Conservation (phyloP, 64 coral and sea anemone genomes). For the Porites australiensis region DNA sequence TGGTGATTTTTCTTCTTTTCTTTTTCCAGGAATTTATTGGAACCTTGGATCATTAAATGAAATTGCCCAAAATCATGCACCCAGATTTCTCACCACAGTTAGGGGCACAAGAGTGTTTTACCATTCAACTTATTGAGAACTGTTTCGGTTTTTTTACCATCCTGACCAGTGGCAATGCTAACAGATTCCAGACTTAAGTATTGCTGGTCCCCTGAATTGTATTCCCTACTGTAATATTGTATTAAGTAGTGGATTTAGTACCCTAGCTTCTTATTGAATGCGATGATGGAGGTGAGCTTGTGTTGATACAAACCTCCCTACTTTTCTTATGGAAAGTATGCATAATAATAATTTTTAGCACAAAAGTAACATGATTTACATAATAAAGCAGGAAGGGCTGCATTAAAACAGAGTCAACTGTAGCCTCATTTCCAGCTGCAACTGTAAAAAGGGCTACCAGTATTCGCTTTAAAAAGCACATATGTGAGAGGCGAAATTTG, state of each 20-base stretch:
- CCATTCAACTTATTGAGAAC: too few relatives aligned
- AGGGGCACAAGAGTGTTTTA: neutral
- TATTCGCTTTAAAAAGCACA: too few relatives aligned
- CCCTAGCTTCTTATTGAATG: neutral
- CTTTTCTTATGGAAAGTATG: neutral
- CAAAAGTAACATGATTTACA: neutral
- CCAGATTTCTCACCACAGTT: neutral
- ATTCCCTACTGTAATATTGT: too few relatives aligned
- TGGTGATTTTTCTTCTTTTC: too few relatives aligned
- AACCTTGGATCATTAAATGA: conserved; percentile 22
- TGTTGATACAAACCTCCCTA: conserved; percentile 21
- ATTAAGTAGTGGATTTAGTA: too few relatives aligned
- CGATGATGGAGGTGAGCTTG: conserved; percentile 13
- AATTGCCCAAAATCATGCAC: too few relatives aligned
- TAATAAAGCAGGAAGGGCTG: too few relatives aligned
- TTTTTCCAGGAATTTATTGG: conserved; percentile 59
- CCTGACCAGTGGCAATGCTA: too few relatives aligned
- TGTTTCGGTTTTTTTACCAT: too few relatives aligned
- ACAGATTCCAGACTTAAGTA: neutral
- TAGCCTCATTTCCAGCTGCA: too few relatives aligned
- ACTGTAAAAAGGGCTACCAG: too few relatives aligned
- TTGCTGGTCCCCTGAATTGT: neutral
- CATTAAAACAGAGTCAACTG: neutral
- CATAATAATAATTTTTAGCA: neutral
- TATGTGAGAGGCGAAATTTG: too few relatives aligned